These are phyloP conservation scores for Nothocercus julius DNA, from an alignment of 2,113 vertebrate genomes.

Conservation along the genomic window DNA sequence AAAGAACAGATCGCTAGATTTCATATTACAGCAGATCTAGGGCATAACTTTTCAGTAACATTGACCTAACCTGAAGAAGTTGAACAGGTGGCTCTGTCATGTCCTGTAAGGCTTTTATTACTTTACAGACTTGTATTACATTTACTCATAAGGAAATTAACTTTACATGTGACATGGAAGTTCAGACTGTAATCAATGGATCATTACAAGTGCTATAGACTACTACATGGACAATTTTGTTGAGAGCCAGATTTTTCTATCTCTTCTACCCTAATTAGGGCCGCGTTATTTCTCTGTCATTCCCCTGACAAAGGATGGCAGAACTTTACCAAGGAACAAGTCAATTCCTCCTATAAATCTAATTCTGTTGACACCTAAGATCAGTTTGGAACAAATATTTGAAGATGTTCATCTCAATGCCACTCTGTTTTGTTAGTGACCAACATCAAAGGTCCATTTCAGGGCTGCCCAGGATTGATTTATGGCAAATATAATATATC, in stretches of 20 bases:
- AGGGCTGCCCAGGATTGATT: neutral
- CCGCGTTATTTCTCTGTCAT: neutral
- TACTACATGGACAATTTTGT: neutral
- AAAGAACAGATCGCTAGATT: neutral
- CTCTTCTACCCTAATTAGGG: neutral
- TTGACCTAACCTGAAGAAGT: neutral
- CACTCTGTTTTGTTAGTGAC: neutral
- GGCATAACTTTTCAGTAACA: neutral
- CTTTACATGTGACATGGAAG: neutral
- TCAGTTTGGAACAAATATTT: neutral
- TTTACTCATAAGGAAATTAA: neutral
- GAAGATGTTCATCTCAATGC: neutral
- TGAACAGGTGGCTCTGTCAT: neutral
- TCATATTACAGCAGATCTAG: neutral
- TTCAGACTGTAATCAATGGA: neutral
- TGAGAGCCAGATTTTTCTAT: neutral
- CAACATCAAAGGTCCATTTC: neutral
- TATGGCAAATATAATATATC: neutral
- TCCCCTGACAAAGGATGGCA: neutral
- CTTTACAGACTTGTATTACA: neutral
- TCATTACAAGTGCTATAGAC: neutral
- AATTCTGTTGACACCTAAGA: neutral
- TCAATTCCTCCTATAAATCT: neutral
- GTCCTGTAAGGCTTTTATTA: neutral
- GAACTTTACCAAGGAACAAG: neutral